Base-by-base conservation (phyloP, 1,140 invertebrate species). In the Calephelis virginiensis region DNA sequence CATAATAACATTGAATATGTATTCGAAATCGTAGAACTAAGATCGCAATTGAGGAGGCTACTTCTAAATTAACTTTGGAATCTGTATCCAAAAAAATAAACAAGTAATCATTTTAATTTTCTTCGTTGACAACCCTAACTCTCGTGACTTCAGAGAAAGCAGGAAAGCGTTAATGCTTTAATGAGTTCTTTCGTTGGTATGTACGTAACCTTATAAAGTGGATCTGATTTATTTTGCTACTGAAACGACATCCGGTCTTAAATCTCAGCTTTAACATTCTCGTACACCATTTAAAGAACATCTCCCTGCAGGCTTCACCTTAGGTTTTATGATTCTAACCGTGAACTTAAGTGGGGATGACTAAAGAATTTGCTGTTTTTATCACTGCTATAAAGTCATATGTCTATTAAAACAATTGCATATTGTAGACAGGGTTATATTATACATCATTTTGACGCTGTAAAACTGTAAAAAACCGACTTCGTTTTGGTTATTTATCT, bases 151-250 rank as follows among this genome's bases (percentile, higher is more conserved):
- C 11, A 53, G 50, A 60, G 72, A 60, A 61, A 61, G 70, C 64
- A 45, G 47, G 46, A 49, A 68, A 70, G 72, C 69, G 66, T 73
- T 73, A 76, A 74, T 74, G 75, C 67, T 76, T 76, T 74, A 76
- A 76, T 76, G 72, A 72, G 72, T 74, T 68, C 71, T 68, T 72
- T 69, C 40, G 68, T 43, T 37, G 69, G 60, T 68, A 66, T 72
- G 67, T 73, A 66, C 73, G 70, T 68, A 68, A 60, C 66, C 72
- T 64, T 66, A 73, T 68, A 61, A 76, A 67, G 66, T 69, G 50
- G 65, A 67, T 66, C 69, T 70, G 70, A 76, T 76, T 76, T 78
- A 76, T 67, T 71, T 69, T 56, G 71, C 71, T 67, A 65, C 17
- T 67, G 46, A 43, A 46, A 12, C 63, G 64, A 69, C 66, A 68